Evolutionary conservation across 2,113 vertebrate genomes (phyloP), one percentile per base, ranked within the genome.

Genomic region (Gorilla gorilla): DNA sequence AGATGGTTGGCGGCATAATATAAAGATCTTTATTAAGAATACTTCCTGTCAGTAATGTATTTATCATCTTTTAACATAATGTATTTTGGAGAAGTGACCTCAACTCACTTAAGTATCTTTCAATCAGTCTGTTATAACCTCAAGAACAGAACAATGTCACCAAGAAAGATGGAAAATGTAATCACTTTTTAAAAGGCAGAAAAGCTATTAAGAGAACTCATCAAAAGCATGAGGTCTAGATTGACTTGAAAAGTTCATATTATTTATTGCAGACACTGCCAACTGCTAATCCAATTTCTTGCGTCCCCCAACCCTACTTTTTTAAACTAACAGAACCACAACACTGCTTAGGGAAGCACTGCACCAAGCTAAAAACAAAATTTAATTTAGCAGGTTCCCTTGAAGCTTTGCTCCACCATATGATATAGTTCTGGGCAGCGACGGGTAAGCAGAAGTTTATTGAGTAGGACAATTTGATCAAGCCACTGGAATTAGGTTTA

Each of bases 41-140:
- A 75, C 32, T 93, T 95, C 70, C 55, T 96, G 16, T 89, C 32
- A 76, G 25, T 64, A 92, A 89, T n/a, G 64, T 72, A 85, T 87
- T 93, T 94, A 81, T 66, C 45, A 94, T 90, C 64, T 88, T 61
- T 94, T 79, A 95, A 89, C 30, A 72, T 16, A 78, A 87, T 89
- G 12, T 90, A 55, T 55, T 95, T 96, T 75, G 25, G 73, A 86
- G 70, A 94, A 72, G 30, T 82, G 16, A 89, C 64, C 30, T 88
- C 84, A 88, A 85, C 22, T 85, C 84, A 89, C 48, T 93, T 76
- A 90, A 94, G 66, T 90, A 79, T 68, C 45, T 88, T 83, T 76
- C 27, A 83, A 13, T 85, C 72, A 89, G 45, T 89, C 64, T 94
- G 50, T 78, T 82, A 70, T 45, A 94, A 90, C 38, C 8, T 89